Evolutionary conservation across 2,113 vertebrate species (phyloP).

Genomic region (Rhynchomys soricoides): DNA sequence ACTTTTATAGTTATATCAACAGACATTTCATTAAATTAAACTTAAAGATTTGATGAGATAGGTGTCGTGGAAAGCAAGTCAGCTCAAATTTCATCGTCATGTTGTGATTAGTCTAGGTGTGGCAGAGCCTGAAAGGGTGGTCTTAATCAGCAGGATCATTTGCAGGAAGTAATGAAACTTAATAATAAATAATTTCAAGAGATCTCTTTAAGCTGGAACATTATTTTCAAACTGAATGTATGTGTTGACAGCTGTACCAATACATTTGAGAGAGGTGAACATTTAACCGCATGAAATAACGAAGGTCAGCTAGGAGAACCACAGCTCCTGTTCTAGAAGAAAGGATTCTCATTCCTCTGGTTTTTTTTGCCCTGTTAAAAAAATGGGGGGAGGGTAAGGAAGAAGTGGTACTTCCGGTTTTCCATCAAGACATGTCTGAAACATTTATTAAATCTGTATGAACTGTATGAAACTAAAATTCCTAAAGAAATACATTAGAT

Average conservation of each 20-base stretch:
- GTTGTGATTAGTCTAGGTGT: slow-evolving; percentile 62
- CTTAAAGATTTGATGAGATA: slow-evolving; percentile 75
- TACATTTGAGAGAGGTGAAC: slow-evolving; percentile 84
- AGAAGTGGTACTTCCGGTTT: neutral
- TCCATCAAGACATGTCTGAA: neutral
- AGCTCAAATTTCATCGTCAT: slow-evolving; percentile 61
- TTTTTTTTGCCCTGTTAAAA: slow-evolving; percentile 49
- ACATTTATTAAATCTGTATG: neutral
- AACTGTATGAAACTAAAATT: neutral
- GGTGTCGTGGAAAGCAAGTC: slow-evolving; percentile 65
- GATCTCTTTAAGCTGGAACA: slow-evolving; percentile 83
- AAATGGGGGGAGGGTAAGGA: neutral
- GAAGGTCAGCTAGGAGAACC: slow-evolving; percentile 79
- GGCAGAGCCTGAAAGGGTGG: slow-evolving; percentile 74
- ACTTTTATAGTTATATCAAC: slow-evolving; percentile 71
- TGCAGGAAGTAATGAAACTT: slow-evolving; percentile 80
- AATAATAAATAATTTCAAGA: slow-evolving; percentile 85
- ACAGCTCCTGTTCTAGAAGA: slow-evolving; percentile 76
- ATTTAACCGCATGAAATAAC: slow-evolving; percentile 82
- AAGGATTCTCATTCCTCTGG: neutral
- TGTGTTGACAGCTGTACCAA: slow-evolving; percentile 84
- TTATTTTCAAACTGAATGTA: slow-evolving; percentile 85
- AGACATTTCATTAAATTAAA: slow-evolving; percentile 75
- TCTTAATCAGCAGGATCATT: slow-evolving; percentile 82
- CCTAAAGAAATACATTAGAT: slow-evolving; percentile 26